Conservation (phyloP, 2,888 invertebrate species). For the Nomada flava region DNA sequence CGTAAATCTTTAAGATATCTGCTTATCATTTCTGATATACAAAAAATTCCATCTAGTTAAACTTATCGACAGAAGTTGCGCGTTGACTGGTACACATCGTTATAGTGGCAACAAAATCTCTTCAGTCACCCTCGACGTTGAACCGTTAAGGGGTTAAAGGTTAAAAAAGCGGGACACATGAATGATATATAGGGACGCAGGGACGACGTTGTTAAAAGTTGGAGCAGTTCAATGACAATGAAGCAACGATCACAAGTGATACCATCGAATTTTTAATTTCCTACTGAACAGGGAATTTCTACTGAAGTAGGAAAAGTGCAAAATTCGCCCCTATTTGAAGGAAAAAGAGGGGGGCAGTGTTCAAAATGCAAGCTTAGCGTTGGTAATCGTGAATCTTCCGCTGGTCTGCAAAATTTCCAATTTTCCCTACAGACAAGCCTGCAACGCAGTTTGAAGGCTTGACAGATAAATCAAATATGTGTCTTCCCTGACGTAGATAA, state of each 20-base stretch:
- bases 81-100: slow-evolving; percentile 6
- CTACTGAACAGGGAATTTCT: no score
- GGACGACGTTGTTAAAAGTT: slow-evolving; percentile 21
- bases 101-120: slow-evolving; percentile 18
- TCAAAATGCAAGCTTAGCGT: no score
- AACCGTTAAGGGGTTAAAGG: slow-evolving; percentile 33
- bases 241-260: background rate
- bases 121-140: slow-evolving; percentile 24
- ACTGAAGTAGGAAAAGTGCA: no score
- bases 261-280: background rate
- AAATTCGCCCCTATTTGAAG: no score
- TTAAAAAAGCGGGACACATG: slow-evolving; percentile 52
- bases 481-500: no score
- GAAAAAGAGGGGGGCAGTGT: no score
- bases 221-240: slow-evolving; percentile 19
- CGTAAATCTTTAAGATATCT: background rate
- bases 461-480: no score
- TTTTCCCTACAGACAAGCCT: no score
- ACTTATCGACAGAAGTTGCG: background rate
- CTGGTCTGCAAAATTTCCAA: no score
- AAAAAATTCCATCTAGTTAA: background rate
- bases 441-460: no score
- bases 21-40: slow-evolving; percentile 1
- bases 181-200: slow-evolving; percentile 71
- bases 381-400: no score